phyloP scores from a whole-genome alignment of 53 echinoderm and acorn worm species.

The Paracentrotus lividus region DNA sequence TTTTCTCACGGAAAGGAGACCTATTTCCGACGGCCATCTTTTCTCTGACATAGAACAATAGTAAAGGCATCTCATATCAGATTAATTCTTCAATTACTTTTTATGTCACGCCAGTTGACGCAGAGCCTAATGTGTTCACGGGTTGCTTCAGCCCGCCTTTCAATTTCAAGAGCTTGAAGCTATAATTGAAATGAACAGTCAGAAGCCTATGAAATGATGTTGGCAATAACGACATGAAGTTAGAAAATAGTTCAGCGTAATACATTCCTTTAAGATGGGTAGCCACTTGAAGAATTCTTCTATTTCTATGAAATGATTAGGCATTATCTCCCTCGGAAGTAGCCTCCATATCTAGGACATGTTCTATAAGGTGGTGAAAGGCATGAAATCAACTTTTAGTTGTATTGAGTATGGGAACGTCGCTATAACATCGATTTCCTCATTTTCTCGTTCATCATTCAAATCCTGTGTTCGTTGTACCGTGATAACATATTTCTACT shows the following conservation, averaged over 20 bases:
- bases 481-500: not conserved
- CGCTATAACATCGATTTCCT: not conserved
- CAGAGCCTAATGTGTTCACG: not conserved
- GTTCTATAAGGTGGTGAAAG: not conserved
- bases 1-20: not conserved
- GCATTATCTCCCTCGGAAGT: not conserved
- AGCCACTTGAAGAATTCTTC: not conserved
- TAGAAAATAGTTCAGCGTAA: slow-evolving; percentile 4
- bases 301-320: not conserved
- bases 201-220: not conserved
- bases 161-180: not conserved
- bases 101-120: not conserved
- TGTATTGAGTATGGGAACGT: not conserved
- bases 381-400: not conserved
- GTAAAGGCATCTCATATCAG: slow-evolving; percentile 48
- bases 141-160: slow-evolving; percentile 33
- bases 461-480: not conserved
- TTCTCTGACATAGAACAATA: not conserved
- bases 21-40: slow-evolving; percentile 51
- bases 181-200: slow-evolving; percentile 30
- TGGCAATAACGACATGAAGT: not conserved
- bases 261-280: not conserved
- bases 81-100: slow-evolving; percentile 40
- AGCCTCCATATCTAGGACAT: not conserved
- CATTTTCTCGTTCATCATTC: not conserved